Evolutionary conservation across 37 sponge, comb jelly and placozoan species (phyloP).

Genomic region (Cladorhizidae sp.): DNA sequence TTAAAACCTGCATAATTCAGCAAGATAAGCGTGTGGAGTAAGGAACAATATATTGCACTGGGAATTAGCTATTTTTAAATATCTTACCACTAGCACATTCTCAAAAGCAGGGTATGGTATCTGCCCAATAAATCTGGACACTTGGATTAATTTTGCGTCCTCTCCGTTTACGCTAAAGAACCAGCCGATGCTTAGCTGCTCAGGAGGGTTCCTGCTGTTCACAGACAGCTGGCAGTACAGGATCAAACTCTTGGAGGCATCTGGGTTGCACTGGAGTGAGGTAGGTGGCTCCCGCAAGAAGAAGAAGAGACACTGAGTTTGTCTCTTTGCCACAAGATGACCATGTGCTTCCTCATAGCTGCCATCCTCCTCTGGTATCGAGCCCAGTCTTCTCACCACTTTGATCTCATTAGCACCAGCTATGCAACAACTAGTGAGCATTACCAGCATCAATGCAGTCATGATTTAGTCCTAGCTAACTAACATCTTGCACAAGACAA

Average conservation of each 20-base stretch:
- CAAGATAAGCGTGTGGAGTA: too few relatives aligned
- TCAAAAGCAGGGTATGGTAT: neutral
- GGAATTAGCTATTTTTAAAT: neutral
- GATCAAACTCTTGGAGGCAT: neutral
- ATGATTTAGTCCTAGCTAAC: too few relatives aligned
- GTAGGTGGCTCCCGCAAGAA: neutral
- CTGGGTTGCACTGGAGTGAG: neutral
- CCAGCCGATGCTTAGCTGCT: neutral
- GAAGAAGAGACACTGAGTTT: neutral
- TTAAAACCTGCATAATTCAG: neutral
- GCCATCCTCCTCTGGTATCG: neutral
- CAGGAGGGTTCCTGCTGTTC: neutral
- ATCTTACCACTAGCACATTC: neutral
- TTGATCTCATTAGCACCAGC: neutral
- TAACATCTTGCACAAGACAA: too few relatives aligned
- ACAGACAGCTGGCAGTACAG: neutral
- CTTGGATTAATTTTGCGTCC: neutral
- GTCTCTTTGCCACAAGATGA: neutral
- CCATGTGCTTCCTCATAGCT: too few relatives aligned
- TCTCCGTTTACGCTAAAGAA: neutral
- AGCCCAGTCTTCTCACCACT: neutral
- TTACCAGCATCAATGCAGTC: too few relatives aligned
- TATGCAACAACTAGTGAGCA: neutral
- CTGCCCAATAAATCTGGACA: neutral
- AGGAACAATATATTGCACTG: neutral